phyloP scores from a whole-genome alignment of 1,140 invertebrate species.

The Drosophila tsacasi region DNA sequence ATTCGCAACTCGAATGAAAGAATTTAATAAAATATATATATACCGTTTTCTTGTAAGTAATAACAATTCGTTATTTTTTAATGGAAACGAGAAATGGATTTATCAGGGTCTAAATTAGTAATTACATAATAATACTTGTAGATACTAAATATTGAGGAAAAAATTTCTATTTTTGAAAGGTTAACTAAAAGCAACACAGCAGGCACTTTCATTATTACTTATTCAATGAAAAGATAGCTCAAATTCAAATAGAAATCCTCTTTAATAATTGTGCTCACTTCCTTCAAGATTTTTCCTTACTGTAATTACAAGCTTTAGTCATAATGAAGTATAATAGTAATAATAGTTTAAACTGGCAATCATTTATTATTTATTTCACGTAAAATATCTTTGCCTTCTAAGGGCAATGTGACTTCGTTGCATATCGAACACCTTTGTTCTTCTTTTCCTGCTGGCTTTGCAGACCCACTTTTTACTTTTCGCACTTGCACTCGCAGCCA shows the following conservation, averaged over 20 bases:
- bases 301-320: neutral
- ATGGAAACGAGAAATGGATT: neutral
- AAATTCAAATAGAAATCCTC: neutral
- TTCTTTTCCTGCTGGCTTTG: constrained; percentile 33
- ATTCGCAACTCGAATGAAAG: neutral
- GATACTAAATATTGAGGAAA: neutral
- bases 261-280: no score
- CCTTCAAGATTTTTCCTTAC: no score
- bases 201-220: neutral
- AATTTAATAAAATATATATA: neutral
- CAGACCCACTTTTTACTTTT: constrained; percentile 55
- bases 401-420: constrained; percentile 33
- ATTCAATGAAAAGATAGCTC: neutral
- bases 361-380: neutral
- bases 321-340: neutral
- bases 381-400: neutral
- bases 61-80: neutral
- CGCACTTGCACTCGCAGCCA: constrained; percentile 51
- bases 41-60: neutral
- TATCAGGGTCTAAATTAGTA: neutral
- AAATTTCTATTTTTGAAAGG: neutral
- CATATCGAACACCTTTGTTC: constrained; percentile 8
- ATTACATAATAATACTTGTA: neutral
- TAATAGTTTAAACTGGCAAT: neutral
- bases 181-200: neutral